Percentiles rank a stretch among this genome's conserved stretches.
Evolutionary conservation across 2,113 vertebrate genomes (phyloP).

Genomic region (Columba janthina): DNA sequence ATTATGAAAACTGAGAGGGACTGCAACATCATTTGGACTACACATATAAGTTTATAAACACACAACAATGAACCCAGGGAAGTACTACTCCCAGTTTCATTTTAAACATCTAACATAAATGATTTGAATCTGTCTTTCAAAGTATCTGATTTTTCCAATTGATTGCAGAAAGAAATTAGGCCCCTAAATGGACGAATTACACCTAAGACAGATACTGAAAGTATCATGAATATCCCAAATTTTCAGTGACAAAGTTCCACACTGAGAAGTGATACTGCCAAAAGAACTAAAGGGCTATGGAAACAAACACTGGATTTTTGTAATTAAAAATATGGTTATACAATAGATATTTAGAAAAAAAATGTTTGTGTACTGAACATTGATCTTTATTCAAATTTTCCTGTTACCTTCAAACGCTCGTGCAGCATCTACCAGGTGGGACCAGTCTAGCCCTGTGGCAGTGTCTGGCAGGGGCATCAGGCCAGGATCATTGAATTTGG

Average conservation of each 20-base stretch:
- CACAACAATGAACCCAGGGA: background rate
- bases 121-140: background rate
- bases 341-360: background rate
- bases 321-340: background rate
- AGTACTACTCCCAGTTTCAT: background rate
- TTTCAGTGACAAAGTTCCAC: background rate
- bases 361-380: slow-evolving; percentile 19
- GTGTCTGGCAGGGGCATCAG: slow-evolving; percentile 96
- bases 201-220: background rate
- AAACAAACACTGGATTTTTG: background rate
- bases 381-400: slow-evolving; percentile 43
- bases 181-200: background rate
- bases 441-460: slow-evolving; percentile 92
- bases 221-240: background rate
- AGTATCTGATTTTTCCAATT: background rate
- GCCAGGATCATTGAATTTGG: slow-evolving; percentile 92
- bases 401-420: slow-evolving; percentile 95
- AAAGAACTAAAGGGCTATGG: background rate
- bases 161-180: background rate
- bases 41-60: background rate
- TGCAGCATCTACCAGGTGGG: slow-evolving; percentile 94
- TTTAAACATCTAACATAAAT: background rate
- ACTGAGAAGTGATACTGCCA: background rate
- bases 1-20: background rate
- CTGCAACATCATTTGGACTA: background rate